A percentile compares a stretch with the other conserved stretches of the same genome.
Conservation (phyloP, 2,888 invertebrate genomes). For the Trichopoda pennipes region DNA sequence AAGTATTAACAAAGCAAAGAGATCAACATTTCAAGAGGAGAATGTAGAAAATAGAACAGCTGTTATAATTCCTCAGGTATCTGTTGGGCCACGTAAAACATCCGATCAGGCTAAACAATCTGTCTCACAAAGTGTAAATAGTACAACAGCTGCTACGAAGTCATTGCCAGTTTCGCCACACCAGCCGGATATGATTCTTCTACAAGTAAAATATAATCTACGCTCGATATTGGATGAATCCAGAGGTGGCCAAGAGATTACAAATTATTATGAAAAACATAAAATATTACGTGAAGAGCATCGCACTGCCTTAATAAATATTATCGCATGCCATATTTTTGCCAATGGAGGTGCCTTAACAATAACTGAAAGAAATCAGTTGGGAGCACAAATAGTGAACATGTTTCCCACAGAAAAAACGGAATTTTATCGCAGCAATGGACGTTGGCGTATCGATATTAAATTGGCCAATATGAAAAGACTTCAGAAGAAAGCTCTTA, state of each 20-base stretch:
- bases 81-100: conserved; percentile 1
- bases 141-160: background rate
- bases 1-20: background rate
- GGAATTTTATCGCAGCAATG: conserved; percentile 62
- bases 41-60: conserved; percentile 25
- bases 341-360: conserved; percentile 36
- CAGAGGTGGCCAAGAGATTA: conserved; percentile 56
- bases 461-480: conserved; percentile 63
- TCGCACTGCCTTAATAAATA: conserved; percentile 55
- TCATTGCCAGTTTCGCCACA: background rate
- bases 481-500: conserved; percentile 48
- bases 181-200: conserved; percentile 5
- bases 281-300: conserved; percentile 62
- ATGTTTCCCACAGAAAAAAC: conserved; percentile 61
- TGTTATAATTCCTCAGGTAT: conserved; percentile 33
- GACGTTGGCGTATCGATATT: conserved; percentile 59
- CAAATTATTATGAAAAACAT: conserved; percentile 58
- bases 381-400: conserved; percentile 58
- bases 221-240: conserved; percentile 51
- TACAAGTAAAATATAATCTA: conserved; percentile 44
- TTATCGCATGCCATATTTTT: conserved; percentile 60
- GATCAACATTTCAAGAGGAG: background rate
- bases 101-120: background rate
- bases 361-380: conserved; percentile 44
- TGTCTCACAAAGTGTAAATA: background rate